These are phyloP conservation scores for Sphaeridia pumilis DNA, from an alignment of 2,888 invertebrate species.

Conservation along the genomic window DNA sequence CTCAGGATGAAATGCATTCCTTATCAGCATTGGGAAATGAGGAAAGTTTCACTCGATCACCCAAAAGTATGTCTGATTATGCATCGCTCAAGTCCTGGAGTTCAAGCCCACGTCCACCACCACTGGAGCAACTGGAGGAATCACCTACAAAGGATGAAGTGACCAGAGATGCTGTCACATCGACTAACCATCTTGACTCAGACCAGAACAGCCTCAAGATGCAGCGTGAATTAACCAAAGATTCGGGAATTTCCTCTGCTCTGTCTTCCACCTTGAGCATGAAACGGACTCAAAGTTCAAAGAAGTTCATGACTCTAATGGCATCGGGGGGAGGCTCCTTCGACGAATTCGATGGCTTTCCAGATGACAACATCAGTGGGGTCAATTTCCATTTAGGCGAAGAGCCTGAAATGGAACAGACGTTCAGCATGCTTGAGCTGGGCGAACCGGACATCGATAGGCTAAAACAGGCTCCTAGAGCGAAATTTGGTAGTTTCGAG, in stretches of 20 bases:
- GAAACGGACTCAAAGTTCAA: slow-evolving; percentile 8
- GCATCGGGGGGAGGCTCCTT: not conserved
- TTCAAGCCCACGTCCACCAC: not conserved
- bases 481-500: not conserved
- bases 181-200: no score
- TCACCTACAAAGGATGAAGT: slow-evolving; percentile 15
- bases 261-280: slow-evolving; percentile 11
- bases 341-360: slow-evolving; percentile 5
- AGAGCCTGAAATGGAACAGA: slow-evolving; percentile 15
- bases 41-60: not conserved
- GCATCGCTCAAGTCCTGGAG: not conserved
- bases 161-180: slow-evolving; percentile 11
- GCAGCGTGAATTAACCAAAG: slow-evolving; percentile 5
- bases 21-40: not conserved
- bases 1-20: not conserved
- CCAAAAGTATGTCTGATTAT: not conserved
- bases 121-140: not conserved
- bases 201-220: no score
- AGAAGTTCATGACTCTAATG: not conserved
- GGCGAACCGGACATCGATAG: slow-evolving; percentile 18
- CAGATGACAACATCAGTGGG: not conserved
- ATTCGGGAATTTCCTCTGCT: slow-evolving; percentile 10
- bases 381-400: slow-evolving; percentile 20
- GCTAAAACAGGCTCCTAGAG: slow-evolving; percentile 5
- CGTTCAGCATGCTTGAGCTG: slow-evolving; percentile 15